Evolutionary conservation across 1,140 invertebrate species (phyloP), one percentile per base, ranked within the genome.

Genomic region (Maconellicoccus hirsutus): DNA sequence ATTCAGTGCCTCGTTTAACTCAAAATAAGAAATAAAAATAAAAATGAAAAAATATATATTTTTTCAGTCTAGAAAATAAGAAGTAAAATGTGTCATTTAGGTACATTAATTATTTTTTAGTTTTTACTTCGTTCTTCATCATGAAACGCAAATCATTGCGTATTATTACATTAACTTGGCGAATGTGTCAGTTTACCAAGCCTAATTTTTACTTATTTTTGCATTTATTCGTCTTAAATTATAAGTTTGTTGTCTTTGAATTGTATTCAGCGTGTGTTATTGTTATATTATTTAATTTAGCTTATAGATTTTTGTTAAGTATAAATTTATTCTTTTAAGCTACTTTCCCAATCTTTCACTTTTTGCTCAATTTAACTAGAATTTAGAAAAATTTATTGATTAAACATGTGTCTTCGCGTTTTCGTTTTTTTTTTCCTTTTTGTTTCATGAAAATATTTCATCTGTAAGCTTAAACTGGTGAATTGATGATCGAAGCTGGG

Each of bases 171-270:
- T 33, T 52, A 8, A 52, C 4, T 16, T 52, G 42, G n/a, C n/a
- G 42, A 52, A 52, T 3, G 42, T 16, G n/a, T 52, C 42, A 52
- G 42, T 16, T 3, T 52, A 52, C 42, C 42, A 52, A 52, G 42
- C 42, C 42, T 52, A 52, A 52, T 52, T 52, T 52, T 52, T 52
- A 8, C n/a, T 52, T 52, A 6, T 16, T 52, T 52, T 52, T 52
- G 42, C 42, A 52, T 52, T 52, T 52, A 52, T 52, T 52, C n/a
- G 16, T 3, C 42, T 52, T 52, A 19, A 4, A 52, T 52, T 52
- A 52, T 52, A 52, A 52, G 42, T 52, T 52, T 52, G 42, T 52
- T 52, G 42, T 52, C 42, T 52, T 52, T 52, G 42, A 52, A 52
- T 52, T 52, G n/a, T 52, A 52, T 52, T 52, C 42, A 16, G 42